phyloP scores from a whole-genome alignment of 1,140 invertebrate species.

The Drosophila murphyi region DNA sequence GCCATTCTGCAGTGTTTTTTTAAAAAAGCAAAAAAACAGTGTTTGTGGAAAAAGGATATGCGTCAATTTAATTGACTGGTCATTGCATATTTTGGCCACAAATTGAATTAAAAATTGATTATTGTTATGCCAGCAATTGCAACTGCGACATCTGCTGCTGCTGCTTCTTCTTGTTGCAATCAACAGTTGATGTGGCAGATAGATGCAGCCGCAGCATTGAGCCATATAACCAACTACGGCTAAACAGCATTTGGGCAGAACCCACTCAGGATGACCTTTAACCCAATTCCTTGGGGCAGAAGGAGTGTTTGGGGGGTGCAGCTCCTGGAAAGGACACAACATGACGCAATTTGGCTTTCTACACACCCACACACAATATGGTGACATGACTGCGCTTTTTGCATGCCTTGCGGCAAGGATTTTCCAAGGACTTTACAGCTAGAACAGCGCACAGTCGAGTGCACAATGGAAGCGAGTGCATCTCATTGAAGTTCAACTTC shows the following conservation, averaged over 20 bases:
- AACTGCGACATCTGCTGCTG: slow-evolving; percentile 21
- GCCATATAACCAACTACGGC: slow-evolving; percentile 45
- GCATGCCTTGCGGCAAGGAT: slow-evolving; percentile 56
- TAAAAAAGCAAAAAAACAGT: slow-evolving; percentile 30
- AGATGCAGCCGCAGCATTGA: slow-evolving; percentile 1
- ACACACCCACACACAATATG: slow-evolving; percentile 11
- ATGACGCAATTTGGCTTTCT: slow-evolving; percentile 65
- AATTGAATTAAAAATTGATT: slow-evolving; percentile 67
- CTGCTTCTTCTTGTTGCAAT: slow-evolving; percentile 18
- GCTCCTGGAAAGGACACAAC: slow-evolving; percentile 70
- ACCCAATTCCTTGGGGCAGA: slow-evolving; percentile 42
- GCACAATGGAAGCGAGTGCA: slow-evolving; percentile 23
- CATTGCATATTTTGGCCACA: slow-evolving; percentile 57
- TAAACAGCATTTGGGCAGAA: slow-evolving; percentile 42
- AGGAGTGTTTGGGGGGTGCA: slow-evolving; percentile 2
- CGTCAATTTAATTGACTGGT: slow-evolving; percentile 68
- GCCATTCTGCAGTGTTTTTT: neutral
- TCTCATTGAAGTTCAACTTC: neutral
- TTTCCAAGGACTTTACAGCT: slow-evolving; percentile 24
- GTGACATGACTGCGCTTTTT: slow-evolving; percentile 39
- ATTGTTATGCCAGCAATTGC: slow-evolving; percentile 25
- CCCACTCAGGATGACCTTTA: slow-evolving; percentile 59
- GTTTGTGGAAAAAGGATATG: slow-evolving; percentile 50
- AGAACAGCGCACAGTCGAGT: neutral
- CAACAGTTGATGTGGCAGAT: slow-evolving; percentile 54